A percentile compares a stretch with the other conserved stretches of the same genome.
These are phyloP conservation scores for Platycnemis pennipes DNA, from an alignment of 2,888 invertebrate species.

Conservation along the genomic window DNA sequence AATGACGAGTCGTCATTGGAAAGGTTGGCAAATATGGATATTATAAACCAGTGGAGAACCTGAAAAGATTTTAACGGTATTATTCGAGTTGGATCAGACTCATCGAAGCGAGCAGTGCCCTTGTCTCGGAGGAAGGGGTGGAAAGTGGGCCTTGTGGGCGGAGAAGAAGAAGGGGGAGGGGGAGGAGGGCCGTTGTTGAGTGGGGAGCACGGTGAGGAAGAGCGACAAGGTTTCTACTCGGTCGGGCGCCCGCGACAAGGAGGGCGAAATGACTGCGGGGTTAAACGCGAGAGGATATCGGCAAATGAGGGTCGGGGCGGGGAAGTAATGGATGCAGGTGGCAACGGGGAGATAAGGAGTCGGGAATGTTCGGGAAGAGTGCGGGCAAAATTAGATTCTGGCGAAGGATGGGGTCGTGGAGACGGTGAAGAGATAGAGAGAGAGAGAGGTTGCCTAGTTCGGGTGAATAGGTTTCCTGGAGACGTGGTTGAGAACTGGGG, in stretches of 20 bases:
- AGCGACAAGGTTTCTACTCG: background rate
- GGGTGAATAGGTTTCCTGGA: background rate
- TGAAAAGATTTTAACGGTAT: too few relatives aligned
- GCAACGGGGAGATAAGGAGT: slow-evolving; percentile 29
- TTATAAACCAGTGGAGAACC: too few relatives aligned
- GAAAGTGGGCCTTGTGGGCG: background rate
- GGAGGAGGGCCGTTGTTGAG: background rate
- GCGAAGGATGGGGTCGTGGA: background rate
- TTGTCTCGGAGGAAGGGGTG: too few relatives aligned
- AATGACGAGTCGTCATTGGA: too few relatives aligned
- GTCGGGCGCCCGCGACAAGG: background rate
- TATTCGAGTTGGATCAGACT: too few relatives aligned
- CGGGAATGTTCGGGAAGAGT: slow-evolving; percentile 1
- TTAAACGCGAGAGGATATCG: background rate
- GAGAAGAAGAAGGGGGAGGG: background rate
- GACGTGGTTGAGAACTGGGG: background rate
- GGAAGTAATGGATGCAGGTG: slow-evolving; percentile 50
- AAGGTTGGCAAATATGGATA: too few relatives aligned
- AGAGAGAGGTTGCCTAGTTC: background rate
- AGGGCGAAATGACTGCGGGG: background rate
- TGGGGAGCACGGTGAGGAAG: background rate
- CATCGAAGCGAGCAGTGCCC: too few relatives aligned
- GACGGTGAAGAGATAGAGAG: background rate
- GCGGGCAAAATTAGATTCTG: slow-evolving; percentile 9
- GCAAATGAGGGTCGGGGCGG: slow-evolving; percentile 1